Evolutionary conservation across 2,888 invertebrate species (phyloP).

Genomic region (Scaptomyza polygonia): DNA sequence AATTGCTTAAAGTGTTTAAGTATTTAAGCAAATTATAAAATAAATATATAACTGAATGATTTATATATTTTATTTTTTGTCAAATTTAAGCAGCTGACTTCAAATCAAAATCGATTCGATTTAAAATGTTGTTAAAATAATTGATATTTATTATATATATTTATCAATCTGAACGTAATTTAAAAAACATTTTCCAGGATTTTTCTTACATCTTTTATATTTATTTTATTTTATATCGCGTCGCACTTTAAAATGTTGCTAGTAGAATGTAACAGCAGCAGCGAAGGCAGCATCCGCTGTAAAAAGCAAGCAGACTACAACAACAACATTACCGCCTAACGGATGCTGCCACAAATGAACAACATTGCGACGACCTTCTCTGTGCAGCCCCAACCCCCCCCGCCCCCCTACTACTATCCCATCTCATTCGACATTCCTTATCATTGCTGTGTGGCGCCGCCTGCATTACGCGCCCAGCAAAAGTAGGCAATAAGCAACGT

Average conservation of each 20-base stretch:
- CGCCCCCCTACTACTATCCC: not conserved
- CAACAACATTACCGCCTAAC: constrained; percentile 53
- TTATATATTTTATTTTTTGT: too few species aligned
- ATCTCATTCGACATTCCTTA: not conserved
- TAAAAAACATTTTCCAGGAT: not conserved
- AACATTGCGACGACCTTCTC: constrained; percentile 58
- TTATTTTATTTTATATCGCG: not conserved
- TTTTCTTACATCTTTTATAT: not conserved
- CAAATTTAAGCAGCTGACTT: too few species aligned
- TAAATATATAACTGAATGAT: too few species aligned
- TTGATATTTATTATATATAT: too few species aligned
- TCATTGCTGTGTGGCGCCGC: constrained; percentile 4
- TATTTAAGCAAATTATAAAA: too few species aligned
- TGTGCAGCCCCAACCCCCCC: not conserved
- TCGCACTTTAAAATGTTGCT: constrained; percentile 23
- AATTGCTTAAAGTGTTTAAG: not conserved
- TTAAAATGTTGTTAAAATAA: too few species aligned
- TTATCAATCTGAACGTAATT: too few species aligned
- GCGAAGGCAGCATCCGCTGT: constrained; percentile 19
- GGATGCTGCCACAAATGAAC: constrained; percentile 71
- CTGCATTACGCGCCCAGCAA: constrained; percentile 53
- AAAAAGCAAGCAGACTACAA: constrained; percentile 25
- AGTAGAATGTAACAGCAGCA: not conserved
- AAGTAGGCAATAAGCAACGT: constrained; percentile 80
- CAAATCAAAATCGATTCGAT: too few species aligned